These are phyloP conservation scores for Oreochromis niloticus DNA, from an alignment of 2,113 vertebrate species.

Conservation along the genomic window DNA sequence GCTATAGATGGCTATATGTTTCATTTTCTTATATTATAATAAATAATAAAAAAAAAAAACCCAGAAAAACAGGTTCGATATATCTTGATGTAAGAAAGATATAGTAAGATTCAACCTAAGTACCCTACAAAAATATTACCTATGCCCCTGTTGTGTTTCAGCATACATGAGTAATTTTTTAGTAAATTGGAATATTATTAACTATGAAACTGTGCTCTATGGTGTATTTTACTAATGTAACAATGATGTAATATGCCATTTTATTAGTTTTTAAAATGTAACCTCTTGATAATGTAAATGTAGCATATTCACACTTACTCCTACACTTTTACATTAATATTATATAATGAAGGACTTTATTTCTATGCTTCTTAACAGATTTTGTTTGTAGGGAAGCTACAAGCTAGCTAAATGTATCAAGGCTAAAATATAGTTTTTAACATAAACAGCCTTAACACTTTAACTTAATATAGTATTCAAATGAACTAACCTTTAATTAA, in stretches of 20 bases:
- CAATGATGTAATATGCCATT: neutral
- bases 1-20: neutral
- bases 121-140: neutral
- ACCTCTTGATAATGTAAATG: neutral
- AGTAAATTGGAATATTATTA: neutral
- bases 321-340: neutral
- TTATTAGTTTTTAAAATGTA: neutral
- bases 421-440: neutral
- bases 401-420: neutral
- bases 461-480: neutral
- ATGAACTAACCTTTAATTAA: neutral
- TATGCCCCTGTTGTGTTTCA: neutral
- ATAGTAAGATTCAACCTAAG: neutral
- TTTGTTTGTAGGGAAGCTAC: neutral
- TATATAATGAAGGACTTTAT: neutral
- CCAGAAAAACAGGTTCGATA: neutral
- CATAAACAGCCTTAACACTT: neutral
- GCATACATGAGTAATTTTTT: neutral
- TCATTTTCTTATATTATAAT: neutral
- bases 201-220: too few relatives aligned
- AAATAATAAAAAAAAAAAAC: neutral
- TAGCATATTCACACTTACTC: neutral
- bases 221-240: too few relatives aligned
- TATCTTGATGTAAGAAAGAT: neutral
- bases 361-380: neutral